Percentiles rank a stretch among this genome's conserved stretches.
Conservation (phyloP, 2,888 invertebrate genomes). For the Hypselothyrea guttata region DNA sequence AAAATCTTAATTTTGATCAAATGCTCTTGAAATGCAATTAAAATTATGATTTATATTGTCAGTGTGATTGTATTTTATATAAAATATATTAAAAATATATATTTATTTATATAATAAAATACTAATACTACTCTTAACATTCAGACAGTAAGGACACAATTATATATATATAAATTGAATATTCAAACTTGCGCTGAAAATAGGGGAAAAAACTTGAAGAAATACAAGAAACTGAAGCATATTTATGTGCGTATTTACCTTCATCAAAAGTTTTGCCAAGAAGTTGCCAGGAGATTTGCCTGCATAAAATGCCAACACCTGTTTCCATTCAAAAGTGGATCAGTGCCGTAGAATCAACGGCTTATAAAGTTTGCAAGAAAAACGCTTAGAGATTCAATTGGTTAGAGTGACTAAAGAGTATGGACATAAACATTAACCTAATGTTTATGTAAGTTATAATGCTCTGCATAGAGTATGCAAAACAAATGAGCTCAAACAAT, state of each 20-base stretch:
- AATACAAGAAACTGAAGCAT: constrained; percentile 29
- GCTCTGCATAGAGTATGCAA: not conserved
- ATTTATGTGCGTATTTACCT: constrained; percentile 41
- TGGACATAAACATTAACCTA: too few species aligned
- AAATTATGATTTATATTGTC: too few species aligned
- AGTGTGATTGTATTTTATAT: too few species aligned
- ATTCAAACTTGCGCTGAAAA: too few species aligned
- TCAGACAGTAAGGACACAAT: too few species aligned
- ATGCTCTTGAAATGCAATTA: too few species aligned
- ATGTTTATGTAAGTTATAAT: constrained; percentile 43
- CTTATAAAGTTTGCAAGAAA: constrained; percentile 55
- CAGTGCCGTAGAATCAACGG: constrained; percentile 42
- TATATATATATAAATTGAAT: too few species aligned
- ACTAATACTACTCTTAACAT: too few species aligned
- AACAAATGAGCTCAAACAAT: constrained; percentile 40
- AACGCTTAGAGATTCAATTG: constrained; percentile 23
- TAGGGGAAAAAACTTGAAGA: too few species aligned
- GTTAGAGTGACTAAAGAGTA: too few species aligned
- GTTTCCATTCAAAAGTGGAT: constrained; percentile 62
- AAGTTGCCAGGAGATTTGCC: constrained; percentile 17
- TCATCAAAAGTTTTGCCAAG: constrained; percentile 33
- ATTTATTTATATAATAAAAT: not conserved
- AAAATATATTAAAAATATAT: too few species aligned
- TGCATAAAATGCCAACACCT: constrained; percentile 59
- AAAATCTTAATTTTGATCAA: too few species aligned